phyloP scores from a whole-genome alignment of 2,888 invertebrate species.

The Neocrepidodera transversa region DNA sequence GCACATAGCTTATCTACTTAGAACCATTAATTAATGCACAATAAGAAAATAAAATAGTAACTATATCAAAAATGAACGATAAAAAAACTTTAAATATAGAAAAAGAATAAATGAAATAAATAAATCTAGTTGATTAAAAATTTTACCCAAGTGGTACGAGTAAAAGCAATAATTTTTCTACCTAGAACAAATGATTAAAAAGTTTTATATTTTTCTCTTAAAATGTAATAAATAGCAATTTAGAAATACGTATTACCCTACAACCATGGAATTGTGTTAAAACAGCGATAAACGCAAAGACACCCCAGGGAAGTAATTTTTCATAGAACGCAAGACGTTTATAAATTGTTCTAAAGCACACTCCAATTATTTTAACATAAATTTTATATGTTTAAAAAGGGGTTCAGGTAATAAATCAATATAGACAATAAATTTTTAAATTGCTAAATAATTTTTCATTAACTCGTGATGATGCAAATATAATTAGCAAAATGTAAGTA shows the following conservation, averaged over 20 bases:
- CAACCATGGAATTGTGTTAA: slow-evolving; percentile 15
- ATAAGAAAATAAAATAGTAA: too few species aligned
- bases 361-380: slow-evolving; percentile 29
- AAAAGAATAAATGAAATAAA: too few species aligned
- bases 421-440: background rate
- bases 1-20: too few species aligned
- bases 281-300: slow-evolving; percentile 26
- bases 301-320: slow-evolving; percentile 24
- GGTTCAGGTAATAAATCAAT: background rate
- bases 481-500: too few species aligned
- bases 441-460: too few species aligned
- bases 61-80: too few species aligned
- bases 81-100: too few species aligned
- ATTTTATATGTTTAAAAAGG: slow-evolving; percentile 6
- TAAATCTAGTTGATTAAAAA: too few species aligned
- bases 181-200: background rate
- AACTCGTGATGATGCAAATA: too few species aligned
- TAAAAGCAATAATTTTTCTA: background rate
- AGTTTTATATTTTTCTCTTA: slow-evolving; percentile 17
- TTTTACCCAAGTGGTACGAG: too few species aligned
- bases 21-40: too few species aligned
- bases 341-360: slow-evolving; percentile 30
- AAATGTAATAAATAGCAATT: slow-evolving; percentile 25
- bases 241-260: slow-evolving; percentile 15
- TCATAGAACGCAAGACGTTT: slow-evolving; percentile 28